Percentiles rank a stretch among this genome's conserved stretches.
These are phyloP conservation scores for Cryptocheilus praepositus DNA, from an alignment of 2,888 invertebrate genomes.

Conservation along the genomic window DNA sequence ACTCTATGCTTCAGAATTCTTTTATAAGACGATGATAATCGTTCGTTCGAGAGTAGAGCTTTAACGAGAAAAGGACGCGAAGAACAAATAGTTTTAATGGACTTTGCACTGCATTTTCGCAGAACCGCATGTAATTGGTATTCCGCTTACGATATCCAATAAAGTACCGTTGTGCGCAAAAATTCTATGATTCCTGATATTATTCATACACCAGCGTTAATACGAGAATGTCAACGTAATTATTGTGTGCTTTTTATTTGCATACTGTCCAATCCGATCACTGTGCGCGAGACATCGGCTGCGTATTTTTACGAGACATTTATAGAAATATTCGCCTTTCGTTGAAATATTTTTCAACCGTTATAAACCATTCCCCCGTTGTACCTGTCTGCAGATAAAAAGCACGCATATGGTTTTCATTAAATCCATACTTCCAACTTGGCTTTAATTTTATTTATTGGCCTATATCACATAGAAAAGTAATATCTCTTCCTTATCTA, in stretches of 20 bases:
- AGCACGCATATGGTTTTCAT: conserved; percentile 4
- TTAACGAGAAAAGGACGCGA: background rate
- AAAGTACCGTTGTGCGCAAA: conserved; percentile 13
- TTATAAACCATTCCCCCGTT: conserved; percentile 15
- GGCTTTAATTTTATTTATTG: conserved; percentile 3
- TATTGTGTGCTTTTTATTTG: conserved; percentile 3
- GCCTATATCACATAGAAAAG: background rate
- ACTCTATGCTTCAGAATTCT: background rate
- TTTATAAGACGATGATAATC: conserved; percentile 3
- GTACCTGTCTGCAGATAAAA: conserved; percentile 28
- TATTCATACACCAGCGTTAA: background rate
- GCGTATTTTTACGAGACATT: too few relatives aligned
- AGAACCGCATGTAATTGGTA: too few relatives aligned
- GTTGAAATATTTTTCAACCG: background rate
- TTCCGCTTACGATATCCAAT: background rate
- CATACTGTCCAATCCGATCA: background rate
- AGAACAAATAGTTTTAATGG: background rate
- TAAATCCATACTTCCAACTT: conserved; percentile 11
- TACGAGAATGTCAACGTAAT: background rate
- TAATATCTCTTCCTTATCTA: too few relatives aligned
- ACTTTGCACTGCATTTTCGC: too few relatives aligned
- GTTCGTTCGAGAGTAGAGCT: background rate
- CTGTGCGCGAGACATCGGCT: too few relatives aligned
- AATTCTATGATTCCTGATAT: conserved; percentile 12
- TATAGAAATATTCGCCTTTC: too few relatives aligned